Percentiles rank a stretch among this genome's conserved stretches.
Evolutionary conservation across 1,140 invertebrate genomes (phyloP).

Genomic region (Camponotus floridanus): DNA sequence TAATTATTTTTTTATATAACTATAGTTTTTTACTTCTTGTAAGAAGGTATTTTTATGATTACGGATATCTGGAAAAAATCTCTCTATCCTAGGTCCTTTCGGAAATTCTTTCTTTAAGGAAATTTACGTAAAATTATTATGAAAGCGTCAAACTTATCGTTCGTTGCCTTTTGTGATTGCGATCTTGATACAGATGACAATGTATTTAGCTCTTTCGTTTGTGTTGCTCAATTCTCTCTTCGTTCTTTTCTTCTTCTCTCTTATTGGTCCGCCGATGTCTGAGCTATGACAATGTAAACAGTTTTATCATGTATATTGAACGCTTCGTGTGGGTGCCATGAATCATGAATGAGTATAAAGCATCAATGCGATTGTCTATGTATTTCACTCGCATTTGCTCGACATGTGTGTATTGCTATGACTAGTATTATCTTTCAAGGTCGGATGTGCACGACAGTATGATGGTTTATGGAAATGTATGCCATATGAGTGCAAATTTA

Average conservation of each 20-base stretch:
- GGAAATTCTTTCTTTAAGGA: neutral
- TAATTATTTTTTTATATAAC: conserved; percentile 13
- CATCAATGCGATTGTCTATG: conserved; percentile 11
- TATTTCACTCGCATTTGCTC: neutral
- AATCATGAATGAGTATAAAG: conserved; percentile 59
- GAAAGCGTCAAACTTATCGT: conserved; percentile 17
- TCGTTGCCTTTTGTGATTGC: conserved; percentile 10
- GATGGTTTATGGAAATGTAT: conserved; percentile 29
- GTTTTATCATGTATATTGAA: conserved; percentile 35
- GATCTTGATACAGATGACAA: conserved; percentile 5
- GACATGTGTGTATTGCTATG: conserved; percentile 20
- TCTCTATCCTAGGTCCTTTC: neutral
- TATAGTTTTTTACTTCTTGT: neutral
- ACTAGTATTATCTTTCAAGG: conserved; percentile 48
- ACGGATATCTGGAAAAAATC: neutral
- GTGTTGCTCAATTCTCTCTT: neutral
- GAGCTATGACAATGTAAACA: conserved; percentile 43
- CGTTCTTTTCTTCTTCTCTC: neutral
- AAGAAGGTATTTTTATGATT: neutral
- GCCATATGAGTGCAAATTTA: neutral
- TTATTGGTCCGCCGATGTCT: neutral
- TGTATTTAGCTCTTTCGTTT: conserved; percentile 19
- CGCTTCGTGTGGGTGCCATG: conserved; percentile 12
- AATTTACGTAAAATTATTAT: neutral
- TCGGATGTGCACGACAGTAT: conserved; percentile 8